phyloP scores from a whole-genome alignment of 2,888 invertebrate species.

The Synergus umbraculus region DNA sequence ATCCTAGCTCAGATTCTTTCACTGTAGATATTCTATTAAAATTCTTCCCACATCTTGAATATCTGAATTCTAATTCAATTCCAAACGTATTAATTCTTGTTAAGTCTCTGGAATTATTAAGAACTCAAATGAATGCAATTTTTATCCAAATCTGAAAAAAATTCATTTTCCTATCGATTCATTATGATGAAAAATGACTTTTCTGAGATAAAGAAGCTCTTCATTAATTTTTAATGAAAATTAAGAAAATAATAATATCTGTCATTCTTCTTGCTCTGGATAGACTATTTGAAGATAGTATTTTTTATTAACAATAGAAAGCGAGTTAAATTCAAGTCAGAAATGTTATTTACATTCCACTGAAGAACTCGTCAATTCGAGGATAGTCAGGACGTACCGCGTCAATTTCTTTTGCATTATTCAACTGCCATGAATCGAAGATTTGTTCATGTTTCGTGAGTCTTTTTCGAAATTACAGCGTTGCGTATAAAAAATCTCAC shows the following conservation, averaged over 20 bases:
- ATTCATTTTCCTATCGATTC: too few species aligned
- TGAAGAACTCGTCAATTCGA: background rate
- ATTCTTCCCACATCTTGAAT: too few species aligned
- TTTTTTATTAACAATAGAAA: background rate
- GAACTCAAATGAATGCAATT: too few species aligned
- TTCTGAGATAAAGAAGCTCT: too few species aligned
- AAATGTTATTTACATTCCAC: background rate
- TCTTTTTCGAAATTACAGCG: background rate
- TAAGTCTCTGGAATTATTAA: too few species aligned
- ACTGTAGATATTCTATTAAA: background rate
- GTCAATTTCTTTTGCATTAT: conserved; percentile 6
- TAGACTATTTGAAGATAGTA: background rate
- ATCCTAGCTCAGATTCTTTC: background rate
- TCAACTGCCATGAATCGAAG: conserved; percentile 1
- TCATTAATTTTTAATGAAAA: background rate
- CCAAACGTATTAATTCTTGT: too few species aligned
- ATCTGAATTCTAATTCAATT: too few species aligned
- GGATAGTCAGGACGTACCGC: background rate
- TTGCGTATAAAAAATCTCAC: background rate
- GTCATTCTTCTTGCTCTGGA: background rate
- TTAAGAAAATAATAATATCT: background rate
- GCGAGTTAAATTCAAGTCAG: background rate
- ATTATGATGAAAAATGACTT: too few species aligned
- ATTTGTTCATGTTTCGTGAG: background rate
- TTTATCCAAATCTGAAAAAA: too few species aligned